Conservation (phyloP, 2,888 invertebrate genomes). For the Rhimphoctona megacephalus region DNA sequence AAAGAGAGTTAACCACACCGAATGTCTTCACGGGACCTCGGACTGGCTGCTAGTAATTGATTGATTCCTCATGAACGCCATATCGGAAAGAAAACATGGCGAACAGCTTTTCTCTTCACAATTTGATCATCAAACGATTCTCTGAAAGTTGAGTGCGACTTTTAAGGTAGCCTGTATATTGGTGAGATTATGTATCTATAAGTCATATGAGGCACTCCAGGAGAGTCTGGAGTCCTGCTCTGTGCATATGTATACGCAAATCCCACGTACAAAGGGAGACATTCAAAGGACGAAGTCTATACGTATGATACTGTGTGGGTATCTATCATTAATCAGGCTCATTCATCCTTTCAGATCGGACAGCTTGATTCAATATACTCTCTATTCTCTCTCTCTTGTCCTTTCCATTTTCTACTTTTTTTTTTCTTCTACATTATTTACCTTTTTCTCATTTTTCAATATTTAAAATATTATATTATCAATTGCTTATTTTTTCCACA, state of each 20-base stretch:
- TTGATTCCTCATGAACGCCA: background rate
- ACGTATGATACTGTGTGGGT: constrained; percentile 71
- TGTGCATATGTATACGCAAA: constrained; percentile 45
- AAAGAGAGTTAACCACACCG: too few species aligned
- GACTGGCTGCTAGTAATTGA: background rate
- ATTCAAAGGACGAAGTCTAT: constrained; percentile 71
- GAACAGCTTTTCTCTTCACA: background rate
- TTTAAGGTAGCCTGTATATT: background rate
- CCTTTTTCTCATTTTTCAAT: background rate
- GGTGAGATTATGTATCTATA: background rate
- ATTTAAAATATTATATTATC: background rate
- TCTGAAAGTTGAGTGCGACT: background rate
- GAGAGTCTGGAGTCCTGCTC: constrained; percentile 1
- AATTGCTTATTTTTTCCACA: background rate
- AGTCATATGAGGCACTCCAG: constrained; percentile 3
- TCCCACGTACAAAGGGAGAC: constrained; percentile 70
- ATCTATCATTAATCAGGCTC: constrained; percentile 72
- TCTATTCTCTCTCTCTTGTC: background rate
- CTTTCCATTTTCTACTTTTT: background rate
- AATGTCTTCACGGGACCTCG: too few species aligned
- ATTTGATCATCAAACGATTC: background rate
- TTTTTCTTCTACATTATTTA: background rate
- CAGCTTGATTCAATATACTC: constrained; percentile 53
- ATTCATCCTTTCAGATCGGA: constrained; percentile 63
- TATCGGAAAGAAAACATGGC: too few species aligned